A percentile compares a stretch with the other conserved stretches of the same genome.
Conservation (phyloP, 2,797 vertebrate species). For the Phrynocephalus vlangalii region DNA sequence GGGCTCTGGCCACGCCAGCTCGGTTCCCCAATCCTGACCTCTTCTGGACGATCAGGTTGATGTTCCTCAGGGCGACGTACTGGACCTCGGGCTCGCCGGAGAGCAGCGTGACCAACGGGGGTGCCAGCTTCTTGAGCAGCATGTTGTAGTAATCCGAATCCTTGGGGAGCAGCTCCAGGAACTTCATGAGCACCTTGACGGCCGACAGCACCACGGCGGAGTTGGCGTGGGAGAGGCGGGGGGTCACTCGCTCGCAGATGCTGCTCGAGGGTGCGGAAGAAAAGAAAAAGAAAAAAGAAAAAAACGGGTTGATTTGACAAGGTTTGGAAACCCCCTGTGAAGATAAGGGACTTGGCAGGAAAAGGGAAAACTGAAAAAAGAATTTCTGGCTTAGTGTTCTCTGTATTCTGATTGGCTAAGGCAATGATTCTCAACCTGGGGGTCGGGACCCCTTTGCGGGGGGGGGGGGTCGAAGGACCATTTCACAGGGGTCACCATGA, state of each 20-base stretch:
- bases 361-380: too few relatives aligned
- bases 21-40: conserved; percentile 79
- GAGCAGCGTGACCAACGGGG: conserved; percentile 94
- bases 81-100: conserved; percentile 98
- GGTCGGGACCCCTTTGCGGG: too few relatives aligned
- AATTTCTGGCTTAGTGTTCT: too few relatives aligned
- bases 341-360: too few relatives aligned
- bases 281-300: too few relatives aligned
- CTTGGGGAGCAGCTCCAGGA: conserved; percentile 95
- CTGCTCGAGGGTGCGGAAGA: conserved; percentile 68
- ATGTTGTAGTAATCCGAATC: conserved; percentile 98
- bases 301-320: too few relatives aligned
- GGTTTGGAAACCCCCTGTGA: too few relatives aligned
- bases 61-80: conserved; percentile 97
- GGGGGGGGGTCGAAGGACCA: too few relatives aligned
- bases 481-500: too few relatives aligned
- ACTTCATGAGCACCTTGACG: conserved; percentile 99
- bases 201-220: conserved; percentile 97
- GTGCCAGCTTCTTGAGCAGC: conserved; percentile 96
- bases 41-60: conserved; percentile 99
- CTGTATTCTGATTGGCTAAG: too few relatives aligned
- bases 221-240: conserved; percentile 96
- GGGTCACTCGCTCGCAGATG: conserved; percentile 97
- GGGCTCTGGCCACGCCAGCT: too few relatives aligned
- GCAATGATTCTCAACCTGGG: too few relatives aligned